These are phyloP conservation scores for Zhuqinia jingwanae DNA, from an alignment of 2,888 invertebrate species.

Conservation along the genomic window DNA sequence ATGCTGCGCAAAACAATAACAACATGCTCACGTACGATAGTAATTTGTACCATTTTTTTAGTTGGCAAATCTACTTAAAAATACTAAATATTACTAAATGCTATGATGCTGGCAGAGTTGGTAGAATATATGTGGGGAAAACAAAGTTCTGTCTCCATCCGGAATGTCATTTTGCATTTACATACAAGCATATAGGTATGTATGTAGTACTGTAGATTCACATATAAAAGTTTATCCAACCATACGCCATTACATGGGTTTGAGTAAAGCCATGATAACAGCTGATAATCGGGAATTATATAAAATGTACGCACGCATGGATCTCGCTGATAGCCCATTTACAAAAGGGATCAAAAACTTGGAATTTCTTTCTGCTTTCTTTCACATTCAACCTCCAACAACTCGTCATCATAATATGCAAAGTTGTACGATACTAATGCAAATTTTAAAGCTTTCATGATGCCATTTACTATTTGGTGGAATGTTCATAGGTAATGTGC, in stretches of 20 bases:
- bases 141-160: too few species aligned
- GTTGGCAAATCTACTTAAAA: not conserved
- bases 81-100: not conserved
- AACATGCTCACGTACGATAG: constrained; percentile 52
- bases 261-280: constrained; percentile 37
- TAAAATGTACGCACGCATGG: constrained; percentile 43
- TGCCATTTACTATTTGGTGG: not conserved
- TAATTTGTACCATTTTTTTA: constrained; percentile 39
- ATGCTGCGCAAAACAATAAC: not conserved
- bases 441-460: constrained; percentile 24
- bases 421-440: constrained; percentile 21
- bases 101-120: not conserved
- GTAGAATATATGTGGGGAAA: too few species aligned
- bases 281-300: constrained; percentile 57
- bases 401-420: constrained; percentile 30
- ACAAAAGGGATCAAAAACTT: constrained; percentile 41
- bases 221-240: not conserved
- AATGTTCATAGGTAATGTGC: too few species aligned
- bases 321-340: constrained; percentile 40
- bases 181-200: too few species aligned
- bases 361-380: not conserved
- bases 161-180: too few species aligned
- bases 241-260: not conserved
- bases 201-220: not conserved
- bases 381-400: not conserved